Evolutionary conservation across 2,888 invertebrate species (phyloP).

Genomic region (Trissoscelio sp.): DNA sequence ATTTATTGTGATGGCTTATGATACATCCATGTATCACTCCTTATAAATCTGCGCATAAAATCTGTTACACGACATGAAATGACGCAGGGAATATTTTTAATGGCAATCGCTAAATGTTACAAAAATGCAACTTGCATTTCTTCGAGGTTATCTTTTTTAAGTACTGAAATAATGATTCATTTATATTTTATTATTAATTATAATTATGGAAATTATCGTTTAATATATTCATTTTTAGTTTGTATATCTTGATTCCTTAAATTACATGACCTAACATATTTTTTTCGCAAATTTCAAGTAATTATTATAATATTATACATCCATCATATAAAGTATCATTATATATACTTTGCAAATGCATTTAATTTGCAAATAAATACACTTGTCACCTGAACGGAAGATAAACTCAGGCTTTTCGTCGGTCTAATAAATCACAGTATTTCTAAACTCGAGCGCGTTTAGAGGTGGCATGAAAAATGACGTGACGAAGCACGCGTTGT

Average conservation of each 20-base stretch:
- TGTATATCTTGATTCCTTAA: too few species aligned
- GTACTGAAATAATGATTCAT: too few species aligned
- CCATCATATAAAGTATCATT: too few species aligned
- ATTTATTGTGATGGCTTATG: conserved; percentile 50
- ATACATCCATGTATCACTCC: conserved; percentile 33
- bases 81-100: conserved; percentile 17
- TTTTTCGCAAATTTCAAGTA: too few species aligned
- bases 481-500: conserved; percentile 69
- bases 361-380: conserved; percentile 3
- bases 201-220: too few species aligned
- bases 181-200: too few species aligned
- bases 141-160: neutral
- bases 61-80: conserved; percentile 40
- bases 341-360: too few species aligned
- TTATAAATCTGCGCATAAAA: conserved; percentile 45
- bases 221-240: too few species aligned
- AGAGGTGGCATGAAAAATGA: conserved; percentile 71
- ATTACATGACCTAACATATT: too few species aligned
- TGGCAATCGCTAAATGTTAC: conserved; percentile 9
- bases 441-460: conserved; percentile 51
- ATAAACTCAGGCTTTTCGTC: conserved; percentile 17
- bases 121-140: neutral
- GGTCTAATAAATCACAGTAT: conserved; percentile 55
- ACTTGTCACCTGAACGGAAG: neutral
- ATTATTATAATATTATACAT: too few species aligned